A percentile compares a stretch with the other conserved stretches of the same genome.
Conservation (phyloP, 2,797 vertebrate species). For the Myripristis jacobus region DNA sequence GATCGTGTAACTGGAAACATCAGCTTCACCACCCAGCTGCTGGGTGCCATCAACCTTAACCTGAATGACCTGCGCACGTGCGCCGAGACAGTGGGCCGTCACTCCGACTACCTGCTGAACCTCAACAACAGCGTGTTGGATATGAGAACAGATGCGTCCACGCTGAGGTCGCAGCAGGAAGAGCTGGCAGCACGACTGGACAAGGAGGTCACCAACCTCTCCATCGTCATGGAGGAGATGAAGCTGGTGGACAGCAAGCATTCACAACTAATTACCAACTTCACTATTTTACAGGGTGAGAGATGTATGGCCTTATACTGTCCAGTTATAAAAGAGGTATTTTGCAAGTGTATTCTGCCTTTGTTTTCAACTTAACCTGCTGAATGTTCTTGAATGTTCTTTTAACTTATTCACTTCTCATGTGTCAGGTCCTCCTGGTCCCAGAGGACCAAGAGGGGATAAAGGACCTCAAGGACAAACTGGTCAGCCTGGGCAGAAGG, state of each 20-base stretch:
- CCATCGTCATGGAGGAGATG: constrained; percentile 97
- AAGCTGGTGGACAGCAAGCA: constrained; percentile 97
- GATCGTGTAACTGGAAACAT: constrained; percentile 93
- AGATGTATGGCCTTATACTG: not conserved
- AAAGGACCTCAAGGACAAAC: constrained; percentile 88
- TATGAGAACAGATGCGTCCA: constrained; percentile 85
- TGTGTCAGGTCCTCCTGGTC: constrained; percentile 92
- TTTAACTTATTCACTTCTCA: not conserved
- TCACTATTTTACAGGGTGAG: constrained; percentile 96
- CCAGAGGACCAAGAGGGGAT: constrained; percentile 93
- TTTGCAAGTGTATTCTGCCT: not conserved
- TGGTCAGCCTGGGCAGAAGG: constrained; percentile 89
- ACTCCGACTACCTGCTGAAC: constrained; percentile 89
- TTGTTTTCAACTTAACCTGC: not conserved
- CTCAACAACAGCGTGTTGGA: constrained; percentile 89
- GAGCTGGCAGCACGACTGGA: constrained; percentile 90
- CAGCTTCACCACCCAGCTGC: constrained; percentile 93
- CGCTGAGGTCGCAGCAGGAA: constrained; percentile 90
- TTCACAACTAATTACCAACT: constrained; percentile 96
- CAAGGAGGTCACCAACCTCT: constrained; percentile 92
- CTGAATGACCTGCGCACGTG: constrained; percentile 92
- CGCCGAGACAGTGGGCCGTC: constrained; percentile 89
- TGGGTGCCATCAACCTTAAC: constrained; percentile 91
- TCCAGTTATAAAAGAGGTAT: not conserved
- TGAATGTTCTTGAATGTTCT: not conserved